Conservation (phyloP, 2,888 invertebrate genomes). For the Capitulum mitella region DNA sequence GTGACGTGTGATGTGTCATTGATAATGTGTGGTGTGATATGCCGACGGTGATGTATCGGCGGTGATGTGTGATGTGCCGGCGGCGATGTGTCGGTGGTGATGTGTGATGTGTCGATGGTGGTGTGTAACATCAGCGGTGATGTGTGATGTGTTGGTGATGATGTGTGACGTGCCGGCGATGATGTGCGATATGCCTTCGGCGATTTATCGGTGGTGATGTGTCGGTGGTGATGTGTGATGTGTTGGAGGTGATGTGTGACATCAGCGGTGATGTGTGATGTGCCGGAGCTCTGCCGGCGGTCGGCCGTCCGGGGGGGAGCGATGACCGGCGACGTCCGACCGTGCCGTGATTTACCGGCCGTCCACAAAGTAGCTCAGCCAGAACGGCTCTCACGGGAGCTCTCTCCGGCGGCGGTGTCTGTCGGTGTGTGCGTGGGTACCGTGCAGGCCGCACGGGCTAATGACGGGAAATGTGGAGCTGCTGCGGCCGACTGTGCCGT, state of each 20-base stretch:
- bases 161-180: not conserved
- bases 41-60: too few relatives aligned
- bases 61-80: too few relatives aligned
- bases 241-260: too few relatives aligned
- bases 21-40: too few relatives aligned
- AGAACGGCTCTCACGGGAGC: not conserved
- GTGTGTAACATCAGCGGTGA: too few relatives aligned
- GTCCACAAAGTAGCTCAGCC: conserved; percentile 1
- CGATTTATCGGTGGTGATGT: not conserved
- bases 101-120: too few relatives aligned
- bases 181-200: not conserved
- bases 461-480: not conserved
- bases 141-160: too few relatives aligned
- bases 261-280: too few relatives aligned
- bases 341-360: not conserved
- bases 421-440: not conserved
- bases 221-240: too few relatives aligned
- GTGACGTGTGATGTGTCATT: too few relatives aligned
- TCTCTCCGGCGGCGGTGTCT: conserved; percentile 2
- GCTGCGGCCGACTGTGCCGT: not conserved
- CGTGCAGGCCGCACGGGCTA: not conserved
- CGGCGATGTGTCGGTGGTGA: too few relatives aligned
- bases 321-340: not conserved
- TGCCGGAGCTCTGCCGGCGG: not conserved
- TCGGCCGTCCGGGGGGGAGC: not conserved